These are phyloP conservation scores for Pseudochirops corinnae DNA, from an alignment of 2,797 vertebrate species.

Conservation along the genomic window DNA sequence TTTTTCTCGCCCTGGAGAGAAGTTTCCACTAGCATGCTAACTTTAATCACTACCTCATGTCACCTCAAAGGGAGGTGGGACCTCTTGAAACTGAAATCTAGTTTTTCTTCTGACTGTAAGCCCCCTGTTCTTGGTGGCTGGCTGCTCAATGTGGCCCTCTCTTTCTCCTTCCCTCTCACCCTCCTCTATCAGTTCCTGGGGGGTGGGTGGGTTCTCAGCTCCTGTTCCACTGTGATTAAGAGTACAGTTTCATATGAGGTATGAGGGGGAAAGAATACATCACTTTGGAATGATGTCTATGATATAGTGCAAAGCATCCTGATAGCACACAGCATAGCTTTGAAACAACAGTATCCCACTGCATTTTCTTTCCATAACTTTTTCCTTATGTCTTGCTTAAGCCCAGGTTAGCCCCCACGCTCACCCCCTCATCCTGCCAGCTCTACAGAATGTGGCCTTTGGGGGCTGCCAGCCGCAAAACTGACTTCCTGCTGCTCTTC, in stretches of 20 bases:
- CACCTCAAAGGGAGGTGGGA: background rate
- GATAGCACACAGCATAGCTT: background rate
- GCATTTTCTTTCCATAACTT: background rate
- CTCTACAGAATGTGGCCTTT: accelerated
- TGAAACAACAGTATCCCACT: background rate
- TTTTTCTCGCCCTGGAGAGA: background rate
- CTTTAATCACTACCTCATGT: background rate
- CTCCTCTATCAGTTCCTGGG: background rate
- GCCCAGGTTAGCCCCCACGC: background rate
- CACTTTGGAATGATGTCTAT: background rate
- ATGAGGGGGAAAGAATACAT: background rate
- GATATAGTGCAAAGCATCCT: background rate
- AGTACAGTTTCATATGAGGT: background rate
- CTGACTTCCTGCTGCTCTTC: constrained; percentile 63
- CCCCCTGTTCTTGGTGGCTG: background rate
- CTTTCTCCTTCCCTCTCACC: too few relatives aligned
- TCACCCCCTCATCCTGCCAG: background rate
- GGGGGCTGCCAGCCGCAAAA: background rate
- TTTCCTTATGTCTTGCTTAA: background rate
- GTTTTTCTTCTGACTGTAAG: background rate
- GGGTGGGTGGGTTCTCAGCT: background rate
- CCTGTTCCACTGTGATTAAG: background rate
- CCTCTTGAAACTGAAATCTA: background rate
- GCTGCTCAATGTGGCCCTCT: background rate
- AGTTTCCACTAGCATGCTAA: background rate